Base-by-base conservation (phyloP, 2,113 vertebrate species). In the Sisor rabdophorus region DNA sequence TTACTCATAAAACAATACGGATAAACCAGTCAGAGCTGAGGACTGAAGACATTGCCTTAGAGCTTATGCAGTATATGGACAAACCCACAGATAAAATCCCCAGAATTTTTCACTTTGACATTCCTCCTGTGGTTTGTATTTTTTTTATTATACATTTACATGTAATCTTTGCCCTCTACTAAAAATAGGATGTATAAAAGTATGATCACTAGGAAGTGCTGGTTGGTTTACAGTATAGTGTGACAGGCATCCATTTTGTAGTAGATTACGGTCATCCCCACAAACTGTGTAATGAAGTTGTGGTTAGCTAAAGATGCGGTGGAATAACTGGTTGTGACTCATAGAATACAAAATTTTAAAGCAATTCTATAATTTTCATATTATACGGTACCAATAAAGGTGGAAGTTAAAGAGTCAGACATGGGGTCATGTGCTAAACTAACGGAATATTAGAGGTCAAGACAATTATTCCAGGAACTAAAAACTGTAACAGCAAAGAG, bases 31-130 rank as follows among this genome's bases (percentile, higher is more conserved):
- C 85, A 13, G 75, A 82, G 40, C 82, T 94, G 53, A 88, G 92
- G 73, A 76, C 65, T 24, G 93, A 93, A 82, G 82, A 81, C 47
- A 86, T 88, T 72, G 86, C 91, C 24, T 71, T 93, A 4, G 50
- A 78, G 32, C 73, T 83, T 17, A 67, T 11, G 30, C 15, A 71
- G 20, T 78, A 67, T 77, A 32, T 65, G 65, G 44, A 83, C 1
- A 32, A 24, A 7, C 40, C 71, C 0, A 72, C 80, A 61, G 87
- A 90, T 79, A 81, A 44, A 1, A 72, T 53, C 3, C 90, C 92
- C 2, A 74, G 90, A 80, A 88, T 94, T 10, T 90, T 95, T 83
- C 94, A 95, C 81, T 84, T 95, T 0, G 94, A 95, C 36, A 85
- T 95, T 72, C 92, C 93, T 26, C 89, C 93, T 48, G 91, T 93